Base-by-base conservation (phyloP, 2,888 invertebrate species). In the Agrotis puta region DNA sequence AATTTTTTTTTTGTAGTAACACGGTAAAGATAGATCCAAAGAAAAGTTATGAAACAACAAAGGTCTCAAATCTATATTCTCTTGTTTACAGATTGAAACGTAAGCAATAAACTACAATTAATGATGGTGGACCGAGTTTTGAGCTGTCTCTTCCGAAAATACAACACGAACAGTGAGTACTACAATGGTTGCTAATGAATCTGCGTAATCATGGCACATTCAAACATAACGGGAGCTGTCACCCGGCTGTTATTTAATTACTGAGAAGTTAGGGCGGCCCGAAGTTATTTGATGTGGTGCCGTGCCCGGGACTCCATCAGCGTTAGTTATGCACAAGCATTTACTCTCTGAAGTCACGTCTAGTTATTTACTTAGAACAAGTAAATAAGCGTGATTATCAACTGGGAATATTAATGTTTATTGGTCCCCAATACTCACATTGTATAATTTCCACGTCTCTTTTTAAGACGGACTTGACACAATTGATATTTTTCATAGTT, bases 121-220 rank as follows among this genome's bases (percentile, higher is more conserved):
- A 90, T 77, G 86, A 94, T 93, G 94, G 88, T 90, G 92, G 91
- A 91, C 83, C 89, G 88, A 85, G 88, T 90, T 78, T 84, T 91
- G 78, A 87, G 82, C 82, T 85, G 88, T 81, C 82, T 91, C 71
- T 87, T 91, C 80, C 88, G 85, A 88, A 92, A 92, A 90, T 93
- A 93, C 88, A 89, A 91, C 82, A 88, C 89, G 77, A 89, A 88
- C 78, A 88, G 94, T 94, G 77, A 87, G 86, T 86, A 84, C 59
- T 58, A 76, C 72, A 81, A 83, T 83, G 57, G 62, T 54, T 64
- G 47, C 73, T 85, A 83, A 87, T 81, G 79, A 86, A 80, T 81
- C 68, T 68, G 70, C 61, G 61, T 75, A 77, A 84, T 81, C 61
- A 70, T 53, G 62, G 56, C 72, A 68, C 67, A 78, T 83, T 75